Base-by-base conservation (phyloP, 2,888 invertebrate species). In the Drosophila parthenogenetica region DNA sequence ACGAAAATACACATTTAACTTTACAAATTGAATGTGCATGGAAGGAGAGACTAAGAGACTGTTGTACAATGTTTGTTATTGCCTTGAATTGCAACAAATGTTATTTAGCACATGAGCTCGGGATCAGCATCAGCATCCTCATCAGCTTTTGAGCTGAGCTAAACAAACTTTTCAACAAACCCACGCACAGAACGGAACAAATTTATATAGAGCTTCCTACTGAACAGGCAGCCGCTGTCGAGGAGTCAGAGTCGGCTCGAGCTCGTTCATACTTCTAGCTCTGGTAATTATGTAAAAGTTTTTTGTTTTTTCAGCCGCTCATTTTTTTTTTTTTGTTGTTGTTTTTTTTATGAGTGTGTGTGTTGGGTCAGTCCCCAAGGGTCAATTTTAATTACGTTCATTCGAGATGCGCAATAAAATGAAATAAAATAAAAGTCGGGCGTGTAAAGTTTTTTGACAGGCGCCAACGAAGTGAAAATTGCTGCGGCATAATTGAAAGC, bases 331-430 rank as follows among this genome's bases (percentile, higher is more conserved):
- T 60, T 54, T 55, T 54, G 13, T 8, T 49, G 29, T 29, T 29
- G 29, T 29, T 29, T 22, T 32, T 19, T 25, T 5, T 43, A 5
- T 43, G 25, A 3, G n/a, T 43, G n/a, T 22, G 29, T 51, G 61
- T 60, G 64, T 16, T 45, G 55, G 59, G 51, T 48, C 48, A 49
- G 63, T 75, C 54, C 87, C 79, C 81, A 68, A 82, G 87, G 89
- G 87, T 87, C 89, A 87, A 79, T 89, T 85, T 87, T 87, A 87
- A 87, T 89, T 85, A 85, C 89, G 82, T 69, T 79, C 82, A 89
- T 81, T 87, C 70, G 49, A 64, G 64, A 57, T 60, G 73, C 32
- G 39, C 75, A 62, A 76, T 75, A 73, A 77, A 60, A 75, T 45
- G 39, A 68, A 66, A 45, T 54, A 19, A 54, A 69, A 69, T 55